These are phyloP conservation scores for Otocyon megalotis DNA, from an alignment of 2,113 vertebrate species.

Conservation along the genomic window DNA sequence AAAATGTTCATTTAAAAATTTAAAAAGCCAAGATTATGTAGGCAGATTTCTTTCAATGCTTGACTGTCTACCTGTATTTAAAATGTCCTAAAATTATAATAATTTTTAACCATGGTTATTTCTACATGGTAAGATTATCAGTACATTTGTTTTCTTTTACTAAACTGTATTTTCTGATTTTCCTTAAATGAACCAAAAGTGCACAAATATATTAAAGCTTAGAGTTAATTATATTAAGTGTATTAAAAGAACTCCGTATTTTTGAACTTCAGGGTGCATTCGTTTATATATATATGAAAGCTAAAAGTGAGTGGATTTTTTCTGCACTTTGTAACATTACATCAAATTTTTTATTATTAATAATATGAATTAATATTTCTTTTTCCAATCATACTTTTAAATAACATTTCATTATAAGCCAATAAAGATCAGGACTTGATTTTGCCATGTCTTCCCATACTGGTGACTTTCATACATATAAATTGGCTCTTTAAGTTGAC, in stretches of 20 bases:
- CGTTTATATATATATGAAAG: neutral
- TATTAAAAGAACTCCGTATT: slow-evolving; percentile 10
- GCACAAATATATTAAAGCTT: neutral
- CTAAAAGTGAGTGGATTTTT: neutral
- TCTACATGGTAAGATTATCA: neutral
- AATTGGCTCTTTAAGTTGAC: neutral
- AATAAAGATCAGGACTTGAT: neutral
- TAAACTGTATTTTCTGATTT: slow-evolving; percentile 34
- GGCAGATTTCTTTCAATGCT: neutral
- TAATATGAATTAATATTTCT: slow-evolving; percentile 2
- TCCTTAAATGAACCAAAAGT: neutral
- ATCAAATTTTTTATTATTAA: neutral
- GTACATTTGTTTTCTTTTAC: neutral
- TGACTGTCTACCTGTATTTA: neutral
- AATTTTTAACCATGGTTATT: neutral
- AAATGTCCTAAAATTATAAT: slow-evolving; percentile 4
- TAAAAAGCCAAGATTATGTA: neutral
- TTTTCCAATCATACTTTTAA: neutral
- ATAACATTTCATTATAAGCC: slow-evolving; percentile 5
- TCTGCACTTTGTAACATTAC: neutral
- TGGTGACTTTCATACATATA: neutral
- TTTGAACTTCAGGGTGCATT: neutral
- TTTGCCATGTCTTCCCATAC: neutral
- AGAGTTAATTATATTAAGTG: neutral
- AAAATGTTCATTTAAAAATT: neutral